These are phyloP conservation scores for Struthio camelus DNA, from an alignment of 2,113 vertebrate species.

Conservation along the genomic window DNA sequence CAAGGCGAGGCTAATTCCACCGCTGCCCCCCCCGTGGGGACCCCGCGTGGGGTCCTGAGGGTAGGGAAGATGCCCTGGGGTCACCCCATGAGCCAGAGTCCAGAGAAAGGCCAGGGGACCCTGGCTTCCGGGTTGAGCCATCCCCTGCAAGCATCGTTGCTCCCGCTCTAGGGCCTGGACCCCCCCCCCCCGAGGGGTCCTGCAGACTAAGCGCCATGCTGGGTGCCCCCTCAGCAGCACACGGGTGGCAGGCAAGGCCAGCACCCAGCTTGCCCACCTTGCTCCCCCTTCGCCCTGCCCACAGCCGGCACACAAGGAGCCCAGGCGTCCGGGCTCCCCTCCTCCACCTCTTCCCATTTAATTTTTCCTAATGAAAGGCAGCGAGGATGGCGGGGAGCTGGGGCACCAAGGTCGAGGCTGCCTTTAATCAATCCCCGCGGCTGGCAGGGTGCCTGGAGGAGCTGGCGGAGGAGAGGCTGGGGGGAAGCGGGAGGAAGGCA, in stretches of 20 bases:
- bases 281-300: neutral
- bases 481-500: neutral
- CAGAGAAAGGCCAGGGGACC: neutral
- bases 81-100: neutral
- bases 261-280: neutral
- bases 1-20: neutral
- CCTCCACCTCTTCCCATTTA: slow-evolving; percentile 58
- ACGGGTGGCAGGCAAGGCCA: neutral
- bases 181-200: neutral
- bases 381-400: slow-evolving; percentile 48
- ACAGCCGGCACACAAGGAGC: neutral
- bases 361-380: slow-evolving; percentile 72
- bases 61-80: neutral
- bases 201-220: neutral
- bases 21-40: too few species aligned
- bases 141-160: neutral
- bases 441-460: slow-evolving; percentile 58
- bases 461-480: neutral
- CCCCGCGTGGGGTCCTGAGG: too few species aligned
- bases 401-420: slow-evolving; percentile 69
- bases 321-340: neutral
- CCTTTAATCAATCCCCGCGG: slow-evolving; percentile 62
- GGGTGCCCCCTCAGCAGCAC: neutral
- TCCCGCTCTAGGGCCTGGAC: neutral
- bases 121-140: neutral